Evolutionary conservation across 2,888 invertebrate genomes (phyloP).

Genomic region (Amblyjoppa proteus): DNA sequence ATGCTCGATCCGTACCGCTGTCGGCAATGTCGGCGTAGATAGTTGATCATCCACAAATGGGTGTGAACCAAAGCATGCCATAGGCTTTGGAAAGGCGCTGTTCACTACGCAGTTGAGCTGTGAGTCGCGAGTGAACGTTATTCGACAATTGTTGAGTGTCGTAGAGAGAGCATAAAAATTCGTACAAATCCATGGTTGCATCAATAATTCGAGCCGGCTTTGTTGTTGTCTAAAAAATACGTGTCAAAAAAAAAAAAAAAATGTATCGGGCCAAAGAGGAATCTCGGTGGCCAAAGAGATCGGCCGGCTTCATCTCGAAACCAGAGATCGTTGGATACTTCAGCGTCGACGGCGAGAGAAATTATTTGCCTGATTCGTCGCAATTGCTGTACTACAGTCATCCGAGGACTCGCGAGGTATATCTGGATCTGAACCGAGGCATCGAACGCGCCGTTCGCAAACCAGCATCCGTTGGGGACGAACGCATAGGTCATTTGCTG

Average conservation of each 20-base stretch:
- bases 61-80: too few relatives aligned
- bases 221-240: too few relatives aligned
- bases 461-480: constrained; percentile 78
- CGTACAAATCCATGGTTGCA: too few relatives aligned
- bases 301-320: not conserved
- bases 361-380: constrained; percentile 21
- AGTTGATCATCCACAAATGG: too few relatives aligned
- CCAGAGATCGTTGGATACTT: constrained; percentile 27
- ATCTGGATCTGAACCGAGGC: constrained; percentile 58
- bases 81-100: too few relatives aligned
- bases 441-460: constrained; percentile 82
- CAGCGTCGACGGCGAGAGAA: constrained; percentile 12
- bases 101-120: too few relatives aligned
- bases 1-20: too few relatives aligned
- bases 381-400: constrained; percentile 12
- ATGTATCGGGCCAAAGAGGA: not conserved
- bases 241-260: constrained; percentile 65
- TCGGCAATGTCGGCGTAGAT: too few relatives aligned
- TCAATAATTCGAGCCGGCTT: too few relatives aligned
- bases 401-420: not conserved
- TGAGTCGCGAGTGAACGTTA: too few relatives aligned
- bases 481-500: constrained; percentile 86
- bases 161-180: too few relatives aligned
- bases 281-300: not conserved
- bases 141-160: too few relatives aligned